Percentiles rank a stretch among this genome's conserved stretches.
Conservation (phyloP, 2,797 vertebrate species). For the Diceros bicornis region DNA sequence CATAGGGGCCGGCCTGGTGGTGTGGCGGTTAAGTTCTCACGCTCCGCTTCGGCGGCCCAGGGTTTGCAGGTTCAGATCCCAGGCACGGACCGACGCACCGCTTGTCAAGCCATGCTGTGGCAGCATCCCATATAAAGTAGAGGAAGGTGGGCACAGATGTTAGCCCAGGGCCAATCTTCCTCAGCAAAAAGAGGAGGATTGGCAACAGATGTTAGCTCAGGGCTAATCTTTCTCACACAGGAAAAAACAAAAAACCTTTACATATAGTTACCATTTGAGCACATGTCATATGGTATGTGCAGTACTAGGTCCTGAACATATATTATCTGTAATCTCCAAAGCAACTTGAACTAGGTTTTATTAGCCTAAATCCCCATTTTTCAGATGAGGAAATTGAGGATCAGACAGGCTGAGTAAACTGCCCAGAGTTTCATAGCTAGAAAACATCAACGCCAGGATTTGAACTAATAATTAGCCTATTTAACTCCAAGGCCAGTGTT, state of each 20-base stretch:
- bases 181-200: no score
- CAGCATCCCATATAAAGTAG: no score
- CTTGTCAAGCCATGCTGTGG: no score
- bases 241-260: neutral
- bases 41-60: no score
- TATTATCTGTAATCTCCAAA: neutral
- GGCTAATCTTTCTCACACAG: no score
- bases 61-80: no score
- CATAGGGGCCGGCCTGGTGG: no score
- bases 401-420: neutral
- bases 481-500: neutral
- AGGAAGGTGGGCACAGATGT: no score
- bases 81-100: no score
- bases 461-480: neutral
- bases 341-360: constrained; percentile 4
- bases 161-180: no score
- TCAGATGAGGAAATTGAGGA: neutral
- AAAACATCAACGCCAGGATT: neutral
- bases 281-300: neutral
- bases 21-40: no score
- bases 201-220: no score
- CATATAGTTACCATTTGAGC: neutral
- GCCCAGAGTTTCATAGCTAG: neutral
- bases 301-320: neutral
- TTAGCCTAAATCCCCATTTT: neutral